Evolutionary conservation across 2,113 vertebrate species (phyloP), one percentile per base, ranked within the genome.

Genomic region (Xyrauchen texanus): DNA sequence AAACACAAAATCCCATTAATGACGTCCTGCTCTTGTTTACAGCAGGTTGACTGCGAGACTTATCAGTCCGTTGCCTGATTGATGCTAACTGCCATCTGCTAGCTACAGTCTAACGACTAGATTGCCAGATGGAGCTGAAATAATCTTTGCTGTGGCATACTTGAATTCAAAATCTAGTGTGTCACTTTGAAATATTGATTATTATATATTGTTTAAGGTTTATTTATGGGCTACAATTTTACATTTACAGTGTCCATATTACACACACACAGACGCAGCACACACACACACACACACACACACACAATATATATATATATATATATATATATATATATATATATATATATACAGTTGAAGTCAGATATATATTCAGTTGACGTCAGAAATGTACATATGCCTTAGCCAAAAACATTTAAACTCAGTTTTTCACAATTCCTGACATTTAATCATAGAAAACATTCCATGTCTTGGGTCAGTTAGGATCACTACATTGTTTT

Each of bases 11-110:
- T 79, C 74, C 64, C 75, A 68, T 78, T 34, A 34, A 66, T 74
- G 79, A 84, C 75, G 68, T 78, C 68, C 76, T 45, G 78, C 74
- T 80, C 71, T 8, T 74, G 75, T 84, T 84, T 78, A 78, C 51
- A 73, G 78, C 78, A 84, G 82, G 80, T 78, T 84, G 79, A 84
- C 73, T 66, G 34, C 74, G 82, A 52, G 78, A 78, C 79, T 78
- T 78, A 84, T 84, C 79, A 75, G 79, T 68, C 82, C 64, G 46
- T 75, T 69, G 68, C 76, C 57, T 78, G 72, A 61, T 77, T 58
- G 75, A 76, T 75, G 79, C 58, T 65, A 74, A 66, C 63, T 73
- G 61, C 81, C 21, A 81, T 81, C 69, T 78, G 78, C 78, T 72
- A 52, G 80, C 73, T 78, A 67, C 82, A 78, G 79, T 81, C 78